These are phyloP conservation scores for Bursaphelenchus okinawaensis DNA, from an alignment of 2,888 invertebrate genomes.

Conservation along the genomic window DNA sequence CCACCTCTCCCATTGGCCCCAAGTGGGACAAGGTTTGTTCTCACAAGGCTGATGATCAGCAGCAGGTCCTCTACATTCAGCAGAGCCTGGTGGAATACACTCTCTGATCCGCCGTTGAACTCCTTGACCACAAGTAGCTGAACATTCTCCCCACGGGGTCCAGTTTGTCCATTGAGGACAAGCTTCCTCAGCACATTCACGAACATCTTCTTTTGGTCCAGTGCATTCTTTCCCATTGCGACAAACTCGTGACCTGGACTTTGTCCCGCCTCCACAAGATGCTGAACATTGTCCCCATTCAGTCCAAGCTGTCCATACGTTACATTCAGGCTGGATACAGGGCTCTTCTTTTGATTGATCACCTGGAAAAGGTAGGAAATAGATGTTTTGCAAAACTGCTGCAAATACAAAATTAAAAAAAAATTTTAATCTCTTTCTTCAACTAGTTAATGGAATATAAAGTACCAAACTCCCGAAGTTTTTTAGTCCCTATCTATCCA, in stretches of 20 bases:
- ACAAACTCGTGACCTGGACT: slow-evolving; percentile 18
- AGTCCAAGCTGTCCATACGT: slow-evolving; percentile 28
- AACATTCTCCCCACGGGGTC: slow-evolving; percentile 29
- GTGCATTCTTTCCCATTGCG: slow-evolving; percentile 22
- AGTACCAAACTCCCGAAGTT: too few species aligned
- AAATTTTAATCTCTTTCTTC: neutral
- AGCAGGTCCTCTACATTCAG: slow-evolving; percentile 17
- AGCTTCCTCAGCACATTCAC: slow-evolving; percentile 18
- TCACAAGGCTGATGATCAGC: slow-evolving; percentile 23
- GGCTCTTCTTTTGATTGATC: slow-evolving; percentile 22
- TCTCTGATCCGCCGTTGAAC: slow-evolving; percentile 19
- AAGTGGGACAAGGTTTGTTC: slow-evolving; percentile 20
- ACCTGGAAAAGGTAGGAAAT: slow-evolving; percentile 14
- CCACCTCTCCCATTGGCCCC: slow-evolving; percentile 24
- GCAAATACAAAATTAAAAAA: neutral
- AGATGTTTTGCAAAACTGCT: too few species aligned
- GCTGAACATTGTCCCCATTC: slow-evolving; percentile 18
- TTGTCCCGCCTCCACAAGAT: slow-evolving; percentile 23
- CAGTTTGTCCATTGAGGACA: slow-evolving; percentile 26
- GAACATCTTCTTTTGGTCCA: slow-evolving; percentile 20
- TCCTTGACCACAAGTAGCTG: slow-evolving; percentile 24
- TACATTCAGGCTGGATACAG: slow-evolving; percentile 28
- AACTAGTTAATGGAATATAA: too few species aligned
- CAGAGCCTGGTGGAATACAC: slow-evolving; percentile 20
- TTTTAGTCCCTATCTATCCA: too few species aligned